phyloP scores from a whole-genome alignment of 2,113 vertebrate species.

The Scomber scombrus region DNA sequence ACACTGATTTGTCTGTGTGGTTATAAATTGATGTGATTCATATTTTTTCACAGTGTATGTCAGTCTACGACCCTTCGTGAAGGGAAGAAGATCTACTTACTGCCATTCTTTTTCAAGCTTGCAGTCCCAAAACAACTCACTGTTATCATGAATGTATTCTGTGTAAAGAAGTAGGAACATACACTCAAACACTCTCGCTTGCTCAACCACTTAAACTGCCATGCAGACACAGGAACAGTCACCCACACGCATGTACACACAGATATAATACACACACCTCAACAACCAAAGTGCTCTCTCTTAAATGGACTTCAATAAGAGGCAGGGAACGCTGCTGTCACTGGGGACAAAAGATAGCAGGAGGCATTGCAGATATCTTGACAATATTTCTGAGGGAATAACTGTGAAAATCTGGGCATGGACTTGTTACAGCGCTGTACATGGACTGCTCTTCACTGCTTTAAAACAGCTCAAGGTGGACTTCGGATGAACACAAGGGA shows the following conservation, averaged over 20 bases:
- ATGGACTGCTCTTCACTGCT: slow-evolving; percentile 63
- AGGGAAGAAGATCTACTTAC: slow-evolving; percentile 45
- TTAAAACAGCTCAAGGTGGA: slow-evolving; percentile 67
- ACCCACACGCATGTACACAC: slow-evolving; percentile 33
- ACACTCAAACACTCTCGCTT: slow-evolving; percentile 60
- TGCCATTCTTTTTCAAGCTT: slow-evolving; percentile 66
- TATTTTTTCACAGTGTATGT: slow-evolving; percentile 39
- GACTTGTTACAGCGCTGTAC: slow-evolving; percentile 68
- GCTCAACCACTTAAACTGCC: slow-evolving; percentile 71
- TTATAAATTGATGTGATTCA: slow-evolving; percentile 32
- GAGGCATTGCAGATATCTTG: slow-evolving; percentile 69
- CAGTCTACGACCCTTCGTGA: slow-evolving; percentile 32
- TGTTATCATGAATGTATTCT: slow-evolving; percentile 84
- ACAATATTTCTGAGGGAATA: slow-evolving; percentile 81
- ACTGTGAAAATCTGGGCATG: slow-evolving; percentile 78
- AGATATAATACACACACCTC: slow-evolving; percentile 67
- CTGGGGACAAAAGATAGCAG: slow-evolving; percentile 72
- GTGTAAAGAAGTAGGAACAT: slow-evolving; percentile 61
- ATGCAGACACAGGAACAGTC: slow-evolving; percentile 59
- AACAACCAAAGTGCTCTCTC: slow-evolving; percentile 89
- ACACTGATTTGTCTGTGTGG: slow-evolving; percentile 23
- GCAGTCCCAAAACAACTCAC: slow-evolving; percentile 62
- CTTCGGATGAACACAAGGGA: slow-evolving; percentile 71
- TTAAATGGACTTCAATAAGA: slow-evolving; percentile 83
- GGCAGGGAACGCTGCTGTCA: slow-evolving; percentile 75